Evolutionary conservation across 2,797 vertebrate species (phyloP).

Genomic region (Poliocrania exsul): DNA sequence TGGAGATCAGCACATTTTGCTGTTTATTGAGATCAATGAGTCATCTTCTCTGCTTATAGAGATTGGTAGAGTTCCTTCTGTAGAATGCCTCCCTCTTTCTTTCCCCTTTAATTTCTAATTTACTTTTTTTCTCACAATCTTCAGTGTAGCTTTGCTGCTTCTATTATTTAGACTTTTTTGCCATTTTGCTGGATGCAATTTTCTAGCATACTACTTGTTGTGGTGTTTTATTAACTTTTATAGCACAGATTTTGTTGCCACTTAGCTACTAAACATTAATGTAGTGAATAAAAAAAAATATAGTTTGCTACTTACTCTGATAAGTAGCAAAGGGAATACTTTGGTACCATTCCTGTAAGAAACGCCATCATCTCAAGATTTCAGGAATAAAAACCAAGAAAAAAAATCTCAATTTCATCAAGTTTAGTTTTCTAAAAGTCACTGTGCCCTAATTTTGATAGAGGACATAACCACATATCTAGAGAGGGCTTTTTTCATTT

Average conservation of each 20-base stretch:
- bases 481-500: not conserved
- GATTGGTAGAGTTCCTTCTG: not conserved
- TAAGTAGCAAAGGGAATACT: not conserved
- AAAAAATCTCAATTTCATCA: not conserved
- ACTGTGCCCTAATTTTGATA: not conserved
- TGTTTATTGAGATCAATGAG: not conserved
- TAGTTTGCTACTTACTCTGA: not conserved
- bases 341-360: not conserved
- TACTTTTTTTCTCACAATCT: not conserved
- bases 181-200: not conserved
- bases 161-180: not conserved
- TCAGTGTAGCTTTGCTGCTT: not conserved
- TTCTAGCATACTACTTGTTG: not conserved
- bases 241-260: not conserved
- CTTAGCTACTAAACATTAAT: constrained; percentile 6
- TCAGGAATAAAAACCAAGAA: not conserved
- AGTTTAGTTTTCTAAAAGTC: not conserved
- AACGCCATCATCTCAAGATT: not conserved
- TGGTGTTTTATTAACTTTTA: not conserved
- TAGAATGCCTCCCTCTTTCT: not conserved
- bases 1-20: not conserved
- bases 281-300: not conserved
- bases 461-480: not conserved
- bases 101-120: not conserved
- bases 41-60: not conserved